phyloP scores from a whole-genome alignment of 1,140 invertebrate species.

The Pteromalus puparum region DNA sequence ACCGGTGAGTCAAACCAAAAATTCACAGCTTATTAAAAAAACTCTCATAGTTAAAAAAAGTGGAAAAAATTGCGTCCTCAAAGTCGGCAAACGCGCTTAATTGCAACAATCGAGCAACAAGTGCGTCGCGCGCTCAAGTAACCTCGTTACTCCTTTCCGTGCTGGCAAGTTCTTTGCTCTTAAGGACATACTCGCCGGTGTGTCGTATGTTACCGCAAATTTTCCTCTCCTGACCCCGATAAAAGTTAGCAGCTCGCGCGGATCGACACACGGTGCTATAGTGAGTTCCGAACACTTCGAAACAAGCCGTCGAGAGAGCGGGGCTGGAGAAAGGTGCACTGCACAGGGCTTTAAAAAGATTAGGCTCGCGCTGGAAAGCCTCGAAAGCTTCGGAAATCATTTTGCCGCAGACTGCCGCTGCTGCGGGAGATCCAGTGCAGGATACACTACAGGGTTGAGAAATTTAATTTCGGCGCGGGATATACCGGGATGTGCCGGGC shows the following conservation, averaged over 20 bases:
- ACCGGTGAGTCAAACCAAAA: not conserved
- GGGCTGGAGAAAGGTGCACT: not conserved
- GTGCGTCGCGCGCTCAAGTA: not conserved
- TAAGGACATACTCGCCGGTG: not conserved
- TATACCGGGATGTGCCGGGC: too few species aligned
- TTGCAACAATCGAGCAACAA: conserved; percentile 38
- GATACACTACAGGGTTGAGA: too few species aligned
- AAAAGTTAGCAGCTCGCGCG: conserved; percentile 18
- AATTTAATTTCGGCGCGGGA: too few species aligned
- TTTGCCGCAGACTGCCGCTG: too few species aligned
- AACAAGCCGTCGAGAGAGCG: not conserved
- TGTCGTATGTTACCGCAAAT: not conserved
- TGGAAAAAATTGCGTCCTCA: too few species aligned
- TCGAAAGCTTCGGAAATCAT: too few species aligned
- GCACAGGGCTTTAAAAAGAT: conserved; percentile 29
- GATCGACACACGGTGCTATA: too few species aligned
- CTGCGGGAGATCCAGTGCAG: too few species aligned
- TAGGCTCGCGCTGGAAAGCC: not conserved
- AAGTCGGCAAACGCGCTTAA: not conserved
- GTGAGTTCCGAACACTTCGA: conserved; percentile 15
- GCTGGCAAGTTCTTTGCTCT: not conserved
- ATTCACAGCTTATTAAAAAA: too few species aligned
- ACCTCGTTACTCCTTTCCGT: not conserved
- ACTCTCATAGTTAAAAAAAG: too few species aligned
- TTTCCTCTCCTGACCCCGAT: conserved; percentile 29